phyloP scores from a whole-genome alignment of 1,140 invertebrate genomes.

The Calosoma granatense region DNA sequence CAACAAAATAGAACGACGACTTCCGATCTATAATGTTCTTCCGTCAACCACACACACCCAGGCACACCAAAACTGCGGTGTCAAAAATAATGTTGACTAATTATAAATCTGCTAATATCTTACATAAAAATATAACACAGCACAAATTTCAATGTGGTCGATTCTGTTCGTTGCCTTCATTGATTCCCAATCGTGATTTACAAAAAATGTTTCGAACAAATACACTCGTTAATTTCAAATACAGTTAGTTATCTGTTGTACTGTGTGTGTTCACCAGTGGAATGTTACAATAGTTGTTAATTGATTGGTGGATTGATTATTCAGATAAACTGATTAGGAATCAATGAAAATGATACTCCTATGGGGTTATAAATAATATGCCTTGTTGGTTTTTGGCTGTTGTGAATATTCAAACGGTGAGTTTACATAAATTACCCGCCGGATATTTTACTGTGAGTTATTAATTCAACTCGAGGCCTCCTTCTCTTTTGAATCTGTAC shows the following conservation, averaged over 20 bases:
- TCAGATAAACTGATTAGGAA: background rate
- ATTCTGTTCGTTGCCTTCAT: background rate
- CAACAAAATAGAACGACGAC: background rate
- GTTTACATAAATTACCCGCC: background rate
- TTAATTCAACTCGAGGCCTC: slow-evolving; percentile 38
- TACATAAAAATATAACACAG: slow-evolving; percentile 23
- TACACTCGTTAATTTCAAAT: too few relatives aligned
- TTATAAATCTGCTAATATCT: slow-evolving; percentile 11
- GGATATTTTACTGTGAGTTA: background rate
- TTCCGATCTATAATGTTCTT: too few relatives aligned
- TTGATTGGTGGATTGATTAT: background rate
- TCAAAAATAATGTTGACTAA: slow-evolving; percentile 8
- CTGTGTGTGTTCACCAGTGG: too few relatives aligned
- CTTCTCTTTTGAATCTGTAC: slow-evolving; percentile 40
- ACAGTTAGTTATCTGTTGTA: too few relatives aligned
- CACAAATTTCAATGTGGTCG: slow-evolving; percentile 14
- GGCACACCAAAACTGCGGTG: background rate
- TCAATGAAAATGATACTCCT: slow-evolving; percentile 3
- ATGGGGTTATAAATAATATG: slow-evolving; percentile 6
- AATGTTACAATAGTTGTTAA: too few relatives aligned
- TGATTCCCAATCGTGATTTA: background rate
- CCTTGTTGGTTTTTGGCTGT: background rate
- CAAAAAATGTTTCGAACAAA: background rate
- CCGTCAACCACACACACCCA: background rate
- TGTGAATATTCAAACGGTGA: background rate